These are phyloP conservation scores for Marcusenius ussheri DNA, from an alignment of 2,113 vertebrate genomes.

Conservation along the genomic window DNA sequence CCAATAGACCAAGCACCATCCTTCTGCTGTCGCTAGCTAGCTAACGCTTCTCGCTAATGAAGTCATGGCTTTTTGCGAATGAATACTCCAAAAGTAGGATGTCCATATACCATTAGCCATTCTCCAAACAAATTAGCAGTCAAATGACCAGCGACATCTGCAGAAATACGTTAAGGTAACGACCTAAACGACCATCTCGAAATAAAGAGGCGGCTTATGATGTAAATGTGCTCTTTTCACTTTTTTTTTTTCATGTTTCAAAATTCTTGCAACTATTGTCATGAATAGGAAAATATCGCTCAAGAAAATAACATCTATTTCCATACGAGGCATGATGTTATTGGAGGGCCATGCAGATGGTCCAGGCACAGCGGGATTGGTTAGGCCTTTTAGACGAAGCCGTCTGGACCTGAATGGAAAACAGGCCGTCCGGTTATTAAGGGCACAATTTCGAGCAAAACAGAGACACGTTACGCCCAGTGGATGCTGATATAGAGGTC, in stretches of 20 bases:
- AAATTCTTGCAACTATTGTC: conserved; percentile 60
- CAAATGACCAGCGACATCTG: conserved; percentile 80
- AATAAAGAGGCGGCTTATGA: conserved; percentile 62
- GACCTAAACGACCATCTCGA: conserved; percentile 54
- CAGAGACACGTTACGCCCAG: not conserved
- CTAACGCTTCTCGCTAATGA: conserved; percentile 31
- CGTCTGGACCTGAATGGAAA: conserved; percentile 23
- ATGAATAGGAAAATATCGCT: conserved; percentile 74
- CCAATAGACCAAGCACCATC: not conserved
- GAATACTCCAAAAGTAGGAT: conserved; percentile 52
- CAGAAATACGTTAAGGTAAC: conserved; percentile 63
- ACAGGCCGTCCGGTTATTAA: not conserved
- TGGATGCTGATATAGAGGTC: not conserved
- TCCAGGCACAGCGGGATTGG: conserved; percentile 38
- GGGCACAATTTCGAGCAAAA: not conserved
- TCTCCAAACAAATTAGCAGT: conserved; percentile 82
- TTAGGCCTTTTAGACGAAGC: conserved; percentile 47
- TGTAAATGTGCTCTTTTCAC: conserved; percentile 74
- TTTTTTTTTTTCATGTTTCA: conserved; percentile 26
- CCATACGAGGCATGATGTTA: conserved; percentile 60
- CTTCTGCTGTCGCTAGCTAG: conserved; percentile 10
- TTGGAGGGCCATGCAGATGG: conserved; percentile 29
- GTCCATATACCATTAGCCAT: conserved; percentile 46
- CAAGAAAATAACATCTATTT: conserved; percentile 63
- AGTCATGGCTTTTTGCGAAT: conserved; percentile 40